A percentile compares a stretch with the other conserved stretches of the same genome.
phyloP scores from a whole-genome alignment of 2,888 invertebrate genomes.

The Agriotes lineatus region DNA sequence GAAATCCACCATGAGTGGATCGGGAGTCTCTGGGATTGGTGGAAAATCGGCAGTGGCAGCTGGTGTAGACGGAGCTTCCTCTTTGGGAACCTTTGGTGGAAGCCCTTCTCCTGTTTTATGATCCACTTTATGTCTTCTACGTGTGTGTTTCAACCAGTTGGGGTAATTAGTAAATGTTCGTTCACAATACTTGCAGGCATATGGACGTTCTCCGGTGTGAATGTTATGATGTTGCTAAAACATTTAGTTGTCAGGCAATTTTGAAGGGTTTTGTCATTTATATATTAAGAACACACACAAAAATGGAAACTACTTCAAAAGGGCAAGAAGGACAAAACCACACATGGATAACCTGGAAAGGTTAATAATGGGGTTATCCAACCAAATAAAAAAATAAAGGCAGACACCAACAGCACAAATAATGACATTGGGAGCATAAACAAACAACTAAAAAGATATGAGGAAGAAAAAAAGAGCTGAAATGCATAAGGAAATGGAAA shows the following conservation, averaged over 20 bases:
- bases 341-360: too few relatives aligned
- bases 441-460: too few relatives aligned
- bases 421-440: too few relatives aligned
- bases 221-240: slow-evolving; percentile 70
- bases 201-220: slow-evolving; percentile 71
- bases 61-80: slow-evolving; percentile 34
- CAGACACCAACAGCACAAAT: too few relatives aligned
- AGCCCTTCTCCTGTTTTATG: slow-evolving; percentile 61
- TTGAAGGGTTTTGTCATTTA: too few relatives aligned
- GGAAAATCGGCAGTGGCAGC: slow-evolving; percentile 17
- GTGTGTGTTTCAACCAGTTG: slow-evolving; percentile 72
- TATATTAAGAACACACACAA: too few relatives aligned
- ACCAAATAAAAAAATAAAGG: too few relatives aligned
- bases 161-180: slow-evolving; percentile 71
- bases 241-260: neutral
- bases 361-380: too few relatives aligned
- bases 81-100: slow-evolving; percentile 50
- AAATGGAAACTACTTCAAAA: too few relatives aligned
- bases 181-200: slow-evolving; percentile 70
- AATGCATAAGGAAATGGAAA: too few relatives aligned
- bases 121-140: slow-evolving; percentile 69
- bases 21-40: slow-evolving; percentile 35
- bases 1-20: slow-evolving; percentile 54
- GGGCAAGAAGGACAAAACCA: too few relatives aligned
- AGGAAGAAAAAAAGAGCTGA: too few relatives aligned